Evolutionary conservation across 1,140 invertebrate species (phyloP).

Genomic region (Eumeta japonica): DNA sequence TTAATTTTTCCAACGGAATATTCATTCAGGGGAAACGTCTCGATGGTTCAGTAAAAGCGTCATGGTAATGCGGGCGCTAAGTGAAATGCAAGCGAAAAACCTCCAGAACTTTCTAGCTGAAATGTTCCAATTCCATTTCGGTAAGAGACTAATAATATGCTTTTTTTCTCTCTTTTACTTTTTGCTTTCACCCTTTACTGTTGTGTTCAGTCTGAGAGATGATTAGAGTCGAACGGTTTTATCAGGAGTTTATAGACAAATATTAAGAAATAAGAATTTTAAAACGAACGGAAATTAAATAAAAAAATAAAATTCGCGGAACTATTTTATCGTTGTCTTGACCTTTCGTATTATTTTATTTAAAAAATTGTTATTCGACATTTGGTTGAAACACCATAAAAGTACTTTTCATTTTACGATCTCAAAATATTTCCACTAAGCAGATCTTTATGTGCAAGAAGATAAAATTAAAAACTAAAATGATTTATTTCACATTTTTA

Average conservation of each 20-base stretch:
- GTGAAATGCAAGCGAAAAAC: constrained; percentile 27
- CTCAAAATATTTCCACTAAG: too few species aligned
- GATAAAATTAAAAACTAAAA: too few species aligned
- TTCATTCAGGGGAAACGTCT: background rate
- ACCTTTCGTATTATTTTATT: background rate
- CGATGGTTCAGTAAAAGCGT: constrained; percentile 36
- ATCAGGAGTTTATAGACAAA: too few species aligned
- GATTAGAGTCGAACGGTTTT: too few species aligned
- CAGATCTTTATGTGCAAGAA: too few species aligned
- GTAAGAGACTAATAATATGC: constrained; percentile 56
- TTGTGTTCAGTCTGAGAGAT: constrained; percentile 32
- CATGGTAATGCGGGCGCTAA: constrained; percentile 47
- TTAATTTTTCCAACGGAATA: background rate
- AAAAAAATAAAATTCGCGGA: background rate
- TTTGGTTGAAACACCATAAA: background rate
- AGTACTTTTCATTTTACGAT: too few species aligned
- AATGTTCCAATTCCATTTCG: constrained; percentile 58
- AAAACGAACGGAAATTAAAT: background rate
- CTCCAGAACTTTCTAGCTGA: constrained; percentile 47
- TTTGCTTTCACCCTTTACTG: constrained; percentile 54
- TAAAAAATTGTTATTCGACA: background rate
- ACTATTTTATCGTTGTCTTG: too few species aligned
- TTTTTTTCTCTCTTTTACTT: constrained; percentile 53
- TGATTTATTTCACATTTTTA: too few species aligned
- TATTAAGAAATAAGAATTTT: background rate